Evolutionary conservation across 2,888 invertebrate species (phyloP).

Genomic region (Coecobrya sp.): DNA sequence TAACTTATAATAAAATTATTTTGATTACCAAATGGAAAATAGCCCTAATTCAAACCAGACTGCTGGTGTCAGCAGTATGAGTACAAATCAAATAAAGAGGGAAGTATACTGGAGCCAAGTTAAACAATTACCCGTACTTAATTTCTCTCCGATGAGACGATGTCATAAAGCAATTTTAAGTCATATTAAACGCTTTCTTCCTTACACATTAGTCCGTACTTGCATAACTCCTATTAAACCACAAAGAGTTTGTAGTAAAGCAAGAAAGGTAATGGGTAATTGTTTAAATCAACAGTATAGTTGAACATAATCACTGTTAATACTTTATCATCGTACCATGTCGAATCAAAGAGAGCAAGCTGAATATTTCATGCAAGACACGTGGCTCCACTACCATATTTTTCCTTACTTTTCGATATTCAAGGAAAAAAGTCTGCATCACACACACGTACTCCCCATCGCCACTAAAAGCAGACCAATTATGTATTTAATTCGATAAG

Average conservation of each 20-base stretch:
- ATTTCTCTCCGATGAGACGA: too few relatives aligned
- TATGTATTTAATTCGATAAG: constrained; percentile 58
- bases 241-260: neutral
- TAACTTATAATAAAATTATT: neutral
- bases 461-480: constrained; percentile 28
- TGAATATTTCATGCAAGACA: constrained; percentile 13
- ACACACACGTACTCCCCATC: neutral
- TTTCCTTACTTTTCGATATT: constrained; percentile 13
- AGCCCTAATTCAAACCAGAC: neutral
- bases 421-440: neutral
- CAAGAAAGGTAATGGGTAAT: neutral
- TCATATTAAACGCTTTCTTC: neutral
- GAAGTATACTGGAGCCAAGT: too few relatives aligned
- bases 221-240: neutral
- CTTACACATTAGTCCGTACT: too few relatives aligned
- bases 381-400: neutral
- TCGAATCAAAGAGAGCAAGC: constrained; percentile 42
- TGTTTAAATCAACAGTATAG: neutral
- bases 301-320: constrained; percentile 32
- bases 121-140: too few relatives aligned
- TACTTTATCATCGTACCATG: constrained; percentile 40
- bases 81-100: neutral
- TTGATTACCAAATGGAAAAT: neutral
- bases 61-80: neutral
- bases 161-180: neutral